Base-by-base conservation (phyloP, 2,888 invertebrate species). In the Xestoiulus laeticollis region DNA sequence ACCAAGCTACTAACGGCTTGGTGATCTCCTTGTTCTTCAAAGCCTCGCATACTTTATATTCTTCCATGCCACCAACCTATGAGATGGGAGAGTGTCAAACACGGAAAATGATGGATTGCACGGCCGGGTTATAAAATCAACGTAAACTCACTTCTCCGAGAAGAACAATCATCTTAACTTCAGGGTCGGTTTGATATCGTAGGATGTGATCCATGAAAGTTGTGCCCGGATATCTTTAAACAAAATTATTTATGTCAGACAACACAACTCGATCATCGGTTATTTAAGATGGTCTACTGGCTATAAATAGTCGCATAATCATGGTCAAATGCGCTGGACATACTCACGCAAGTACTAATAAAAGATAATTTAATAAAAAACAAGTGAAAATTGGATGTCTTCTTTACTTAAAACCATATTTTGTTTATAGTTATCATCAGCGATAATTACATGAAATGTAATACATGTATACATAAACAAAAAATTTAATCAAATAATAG, bases 1-100 rank as follows among this genome's bases (percentile, higher is more conserved):
- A 99, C 99, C 99, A 99, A 2, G 98, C 98, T 0, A 99, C 96
- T 90, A 99, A 92, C 0, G 99, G 99, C 91, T 99, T 99, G 88
- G 95, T 97, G 90, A 99, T 95, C 88, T 94, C 93, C 0, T 95
- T 95, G 85, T 94, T 94, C 90, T 96, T 94, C 26, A 99, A 93
- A 0, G 98, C 98, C 12, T 95, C 93, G 90, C 98, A 98, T 2
- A 99, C 98, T 92, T 97, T 96, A 92, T 99, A 99, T 91, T 99
- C 99, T 92, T 99, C 99, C 0, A 96, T 95, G 0, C 99, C 99
- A 5, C 99, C 99, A n/a, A 99, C 93, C 92, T 92, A 89, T 38
- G 78, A 87, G 85, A 88, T 22, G 85, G 19, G 85, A n/a, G 5
- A 53, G 6, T n/a, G 0, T 30, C 22, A 86, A 59, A 86, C 22